Evolutionary conservation across 2,888 invertebrate species (phyloP).

Genomic region (Gortyna flavago): DNA sequence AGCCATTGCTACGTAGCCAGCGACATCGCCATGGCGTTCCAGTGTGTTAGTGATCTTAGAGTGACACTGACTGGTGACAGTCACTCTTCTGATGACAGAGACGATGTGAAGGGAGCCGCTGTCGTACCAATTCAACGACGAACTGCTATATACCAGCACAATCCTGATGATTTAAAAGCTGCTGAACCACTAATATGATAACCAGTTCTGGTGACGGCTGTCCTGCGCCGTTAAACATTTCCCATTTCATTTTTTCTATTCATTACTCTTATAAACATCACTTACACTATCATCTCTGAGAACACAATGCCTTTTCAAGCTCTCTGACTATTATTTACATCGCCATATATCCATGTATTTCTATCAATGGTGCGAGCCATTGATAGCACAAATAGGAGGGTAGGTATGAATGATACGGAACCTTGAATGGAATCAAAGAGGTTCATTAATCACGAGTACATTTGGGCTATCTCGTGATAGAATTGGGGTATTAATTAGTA

Average conservation of each 20-base stretch:
- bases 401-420: slow-evolving; percentile 19
- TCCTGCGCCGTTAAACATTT: background rate
- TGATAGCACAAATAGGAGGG: slow-evolving; percentile 10
- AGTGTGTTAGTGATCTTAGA: too few species aligned
- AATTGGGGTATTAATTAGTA: slow-evolving; percentile 34
- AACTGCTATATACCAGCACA: background rate
- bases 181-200: background rate
- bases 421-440: slow-evolving; percentile 45
- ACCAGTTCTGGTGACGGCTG: background rate
- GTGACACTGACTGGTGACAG: background rate
- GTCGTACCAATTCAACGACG: background rate
- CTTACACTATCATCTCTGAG: background rate
- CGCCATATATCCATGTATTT: background rate
- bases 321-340: background rate
- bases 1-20: too few species aligned
- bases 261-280: background rate
- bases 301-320: slow-evolving; percentile 24
- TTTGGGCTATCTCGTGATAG: slow-evolving; percentile 8
- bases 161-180: background rate
- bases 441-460: slow-evolving; percentile 40
- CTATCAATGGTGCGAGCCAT: slow-evolving; percentile 25
- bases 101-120: background rate
- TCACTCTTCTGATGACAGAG: background rate
- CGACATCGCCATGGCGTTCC: too few species aligned
- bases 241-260: background rate